Conservation (phyloP, 2,888 invertebrate genomes). For the Stenchaetothrips biformis region DNA sequence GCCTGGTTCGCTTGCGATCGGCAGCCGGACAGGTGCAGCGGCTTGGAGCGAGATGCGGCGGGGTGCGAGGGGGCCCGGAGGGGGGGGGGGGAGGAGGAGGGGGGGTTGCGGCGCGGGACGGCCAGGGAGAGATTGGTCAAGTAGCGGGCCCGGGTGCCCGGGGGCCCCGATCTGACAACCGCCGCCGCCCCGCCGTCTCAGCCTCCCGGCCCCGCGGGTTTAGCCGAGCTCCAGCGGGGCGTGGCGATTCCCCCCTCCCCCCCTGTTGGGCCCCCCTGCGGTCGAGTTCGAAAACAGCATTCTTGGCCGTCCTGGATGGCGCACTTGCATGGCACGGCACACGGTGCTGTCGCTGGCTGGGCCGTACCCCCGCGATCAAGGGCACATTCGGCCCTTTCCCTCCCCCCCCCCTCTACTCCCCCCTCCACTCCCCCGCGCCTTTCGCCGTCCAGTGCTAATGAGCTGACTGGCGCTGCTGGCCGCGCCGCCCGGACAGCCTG, state of each 20-base stretch:
- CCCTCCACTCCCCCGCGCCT: too few species aligned
- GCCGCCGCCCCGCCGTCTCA: background rate
- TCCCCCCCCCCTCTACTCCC: background rate
- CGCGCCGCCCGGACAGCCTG: too few species aligned
- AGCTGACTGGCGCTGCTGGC: background rate
- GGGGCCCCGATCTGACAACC: background rate
- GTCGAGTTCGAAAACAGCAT: slow-evolving; percentile 2
- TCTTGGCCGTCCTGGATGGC: background rate
- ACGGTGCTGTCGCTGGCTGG: too few species aligned
- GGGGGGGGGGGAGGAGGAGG: background rate
- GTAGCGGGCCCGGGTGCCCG: background rate
- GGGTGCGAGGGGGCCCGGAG: too few species aligned
- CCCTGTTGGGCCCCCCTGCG: background rate
- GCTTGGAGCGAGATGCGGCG: too few species aligned
- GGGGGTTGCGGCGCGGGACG: too few species aligned
- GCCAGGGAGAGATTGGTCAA: slow-evolving; percentile 1
- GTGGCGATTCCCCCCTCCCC: background rate
- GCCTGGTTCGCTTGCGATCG: background rate
- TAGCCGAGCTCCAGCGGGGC: too few species aligned
- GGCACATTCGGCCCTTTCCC: too few species aligned
- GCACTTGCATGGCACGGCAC: too few species aligned
- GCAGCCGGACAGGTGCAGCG: slow-evolving; percentile 8
- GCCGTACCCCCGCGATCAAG: too few species aligned
- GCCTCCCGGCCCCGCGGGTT: too few species aligned
- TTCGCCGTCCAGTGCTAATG: background rate